phyloP scores from a whole-genome alignment of 2,113 vertebrate genomes.

The Leptobrachium leishanense region DNA sequence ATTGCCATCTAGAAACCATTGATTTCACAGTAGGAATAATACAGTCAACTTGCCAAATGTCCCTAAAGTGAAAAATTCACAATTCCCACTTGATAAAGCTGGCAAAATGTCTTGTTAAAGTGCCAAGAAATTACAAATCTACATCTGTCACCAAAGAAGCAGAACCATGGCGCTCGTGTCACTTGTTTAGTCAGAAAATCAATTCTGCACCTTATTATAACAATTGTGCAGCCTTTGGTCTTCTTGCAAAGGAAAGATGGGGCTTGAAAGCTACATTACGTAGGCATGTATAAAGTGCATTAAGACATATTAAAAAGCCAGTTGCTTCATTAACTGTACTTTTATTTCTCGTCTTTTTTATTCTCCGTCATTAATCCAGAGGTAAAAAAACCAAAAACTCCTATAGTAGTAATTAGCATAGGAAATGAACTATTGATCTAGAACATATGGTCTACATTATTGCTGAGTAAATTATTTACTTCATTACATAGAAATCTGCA shows the following conservation, averaged over 20 bases:
- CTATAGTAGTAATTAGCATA: no score
- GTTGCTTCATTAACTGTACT: no score
- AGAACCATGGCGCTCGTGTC: conserved; percentile 30
- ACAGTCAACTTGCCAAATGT: conserved; percentile 36
- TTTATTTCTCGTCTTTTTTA: no score
- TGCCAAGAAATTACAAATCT: conserved; percentile 40
- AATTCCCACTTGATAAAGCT: conserved; percentile 45
- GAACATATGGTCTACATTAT: no score
- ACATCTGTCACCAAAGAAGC: conserved; percentile 39
- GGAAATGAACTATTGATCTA: no score
- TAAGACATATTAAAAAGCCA: background rate
- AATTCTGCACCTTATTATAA: conserved; percentile 33
- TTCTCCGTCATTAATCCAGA: no score
- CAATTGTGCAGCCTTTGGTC: conserved; percentile 20
- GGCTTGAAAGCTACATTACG: conserved; percentile 1
- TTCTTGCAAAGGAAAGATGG: background rate
- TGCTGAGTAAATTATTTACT: no score
- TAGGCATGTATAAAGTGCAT: background rate
- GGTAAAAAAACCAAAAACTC: no score
- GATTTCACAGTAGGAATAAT: conserved; percentile 31
- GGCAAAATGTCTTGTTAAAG: conserved; percentile 30
- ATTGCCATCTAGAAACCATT: conserved; percentile 40
- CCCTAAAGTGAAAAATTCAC: conserved; percentile 42
- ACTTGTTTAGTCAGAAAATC: conserved; percentile 35
- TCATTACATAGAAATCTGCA: no score